A percentile compares a stretch with the other conserved stretches of the same genome.
Evolutionary conservation across 30 jellyfish, hydroid and myxozoan species (phyloP).

Genomic region (Rhopilema esculentum): DNA sequence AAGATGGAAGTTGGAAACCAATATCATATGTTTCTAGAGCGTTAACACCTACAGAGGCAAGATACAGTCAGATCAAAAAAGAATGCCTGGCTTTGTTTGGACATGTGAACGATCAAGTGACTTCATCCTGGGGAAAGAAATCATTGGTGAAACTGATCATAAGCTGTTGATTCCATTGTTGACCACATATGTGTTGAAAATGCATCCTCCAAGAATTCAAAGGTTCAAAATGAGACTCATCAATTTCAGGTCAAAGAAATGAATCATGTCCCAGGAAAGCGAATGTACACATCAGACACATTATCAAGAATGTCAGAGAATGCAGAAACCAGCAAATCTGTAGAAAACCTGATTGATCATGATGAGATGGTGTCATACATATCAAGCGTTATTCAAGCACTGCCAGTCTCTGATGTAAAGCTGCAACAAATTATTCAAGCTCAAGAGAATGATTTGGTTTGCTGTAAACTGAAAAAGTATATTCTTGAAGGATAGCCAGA

Average conservation of each 20-base stretch:
- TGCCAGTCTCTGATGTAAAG: conserved; percentile 47
- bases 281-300: conserved; percentile 74
- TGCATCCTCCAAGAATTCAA: conserved; percentile 53
- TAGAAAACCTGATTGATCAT: conserved; percentile 51
- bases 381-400: conserved; percentile 25
- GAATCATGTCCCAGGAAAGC: conserved; percentile 57
- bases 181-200: conserved; percentile 43
- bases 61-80: conserved; percentile 65
- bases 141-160: conserved; percentile 74
- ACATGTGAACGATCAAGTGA: no score
- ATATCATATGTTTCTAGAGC: conserved; percentile 69
- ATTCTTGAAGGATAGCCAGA: conserved; percentile 49
- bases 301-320: conserved; percentile 43
- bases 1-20: conserved; percentile 67
- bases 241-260: conserved; percentile 48
- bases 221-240: conserved; percentile 56
- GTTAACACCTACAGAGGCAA: conserved; percentile 59
- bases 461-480: conserved; percentile 42
- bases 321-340: conserved; percentile 22
- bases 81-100: conserved; percentile 58
- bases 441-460: conserved; percentile 35
- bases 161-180: conserved; percentile 69
- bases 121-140: conserved; percentile 34
- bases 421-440: conserved; percentile 49
- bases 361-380: conserved; percentile 22